Conservation (phyloP, 2,797 vertebrate species). For the Lateolabrax maculatus region DNA sequence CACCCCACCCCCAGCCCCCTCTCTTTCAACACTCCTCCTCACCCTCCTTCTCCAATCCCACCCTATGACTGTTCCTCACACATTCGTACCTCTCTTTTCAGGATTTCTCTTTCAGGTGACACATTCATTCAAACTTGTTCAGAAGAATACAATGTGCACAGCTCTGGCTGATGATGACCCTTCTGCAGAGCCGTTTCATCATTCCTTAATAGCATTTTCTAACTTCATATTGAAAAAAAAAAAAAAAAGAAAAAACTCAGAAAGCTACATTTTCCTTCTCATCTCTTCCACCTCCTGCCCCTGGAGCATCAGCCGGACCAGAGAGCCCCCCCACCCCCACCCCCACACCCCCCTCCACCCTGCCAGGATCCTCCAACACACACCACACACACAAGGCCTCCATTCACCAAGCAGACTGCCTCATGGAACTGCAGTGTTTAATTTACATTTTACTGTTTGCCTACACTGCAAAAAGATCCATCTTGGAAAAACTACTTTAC, state of each 20-base stretch:
- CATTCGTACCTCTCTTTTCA: constrained; percentile 32
- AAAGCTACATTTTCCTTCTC: constrained; percentile 44
- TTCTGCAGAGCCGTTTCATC: constrained; percentile 44
- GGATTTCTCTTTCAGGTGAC: constrained; percentile 41
- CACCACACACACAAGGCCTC: constrained; percentile 71
- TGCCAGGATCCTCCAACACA: constrained; percentile 44
- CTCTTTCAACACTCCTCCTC: constrained; percentile 35
- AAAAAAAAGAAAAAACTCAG: constrained; percentile 14
- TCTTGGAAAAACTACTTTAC: constrained; percentile 22
- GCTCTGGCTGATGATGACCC: constrained; percentile 43
- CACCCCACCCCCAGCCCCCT: constrained; percentile 25
- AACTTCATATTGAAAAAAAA: constrained; percentile 37
- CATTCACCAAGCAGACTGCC: constrained; percentile 72
- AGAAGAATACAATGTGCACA: constrained; percentile 35
- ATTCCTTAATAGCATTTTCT: constrained; percentile 55
- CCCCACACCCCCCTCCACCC: constrained; percentile 17
- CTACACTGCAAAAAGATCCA: constrained; percentile 37
- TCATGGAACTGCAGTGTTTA: constrained; percentile 42
- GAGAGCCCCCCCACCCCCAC: constrained; percentile 25
- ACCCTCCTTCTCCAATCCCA: constrained; percentile 30
- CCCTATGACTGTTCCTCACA: constrained; percentile 45
- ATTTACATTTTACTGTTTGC: constrained; percentile 72
- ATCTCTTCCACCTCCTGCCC: constrained; percentile 81
- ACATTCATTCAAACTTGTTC: constrained; percentile 34
- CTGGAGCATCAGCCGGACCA: constrained; percentile 84